These are phyloP conservation scores for Psephotus haematonotus DNA, from an alignment of 2,113 vertebrate species.

Conservation along the genomic window DNA sequence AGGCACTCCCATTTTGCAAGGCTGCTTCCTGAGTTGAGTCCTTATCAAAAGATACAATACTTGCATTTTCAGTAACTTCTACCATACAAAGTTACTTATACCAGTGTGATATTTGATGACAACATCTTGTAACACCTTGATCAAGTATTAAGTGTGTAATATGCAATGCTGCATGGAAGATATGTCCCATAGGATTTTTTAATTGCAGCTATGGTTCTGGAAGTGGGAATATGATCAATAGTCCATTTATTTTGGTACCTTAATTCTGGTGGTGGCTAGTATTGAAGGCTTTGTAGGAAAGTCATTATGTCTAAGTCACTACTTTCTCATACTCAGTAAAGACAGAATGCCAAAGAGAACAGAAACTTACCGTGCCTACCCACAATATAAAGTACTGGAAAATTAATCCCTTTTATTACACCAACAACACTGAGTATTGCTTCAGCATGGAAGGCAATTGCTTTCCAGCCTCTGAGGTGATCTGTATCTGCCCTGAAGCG, in stretches of 20 bases:
- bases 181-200: background rate
- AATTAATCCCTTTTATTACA: slow-evolving; percentile 3
- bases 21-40: background rate
- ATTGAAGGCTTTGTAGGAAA: background rate
- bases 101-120: background rate
- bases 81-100: background rate
- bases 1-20: background rate
- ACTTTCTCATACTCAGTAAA: background rate
- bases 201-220: background rate
- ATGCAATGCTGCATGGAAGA: background rate
- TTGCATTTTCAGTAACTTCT: background rate
- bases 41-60: background rate
- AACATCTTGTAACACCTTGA: background rate
- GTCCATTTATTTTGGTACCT: background rate
- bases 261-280: background rate
- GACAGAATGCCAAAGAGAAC: background rate
- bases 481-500: background rate
- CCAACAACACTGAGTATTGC: background rate
- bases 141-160: background rate
- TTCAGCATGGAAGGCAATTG: background rate
- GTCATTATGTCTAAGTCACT: background rate
- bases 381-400: background rate
- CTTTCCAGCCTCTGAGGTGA: slow-evolving; percentile 17
- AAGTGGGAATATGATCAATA: background rate
- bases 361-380: background rate